phyloP scores from a whole-genome alignment of 2,113 vertebrate genomes.

The Austrofundulus limnaeus region DNA sequence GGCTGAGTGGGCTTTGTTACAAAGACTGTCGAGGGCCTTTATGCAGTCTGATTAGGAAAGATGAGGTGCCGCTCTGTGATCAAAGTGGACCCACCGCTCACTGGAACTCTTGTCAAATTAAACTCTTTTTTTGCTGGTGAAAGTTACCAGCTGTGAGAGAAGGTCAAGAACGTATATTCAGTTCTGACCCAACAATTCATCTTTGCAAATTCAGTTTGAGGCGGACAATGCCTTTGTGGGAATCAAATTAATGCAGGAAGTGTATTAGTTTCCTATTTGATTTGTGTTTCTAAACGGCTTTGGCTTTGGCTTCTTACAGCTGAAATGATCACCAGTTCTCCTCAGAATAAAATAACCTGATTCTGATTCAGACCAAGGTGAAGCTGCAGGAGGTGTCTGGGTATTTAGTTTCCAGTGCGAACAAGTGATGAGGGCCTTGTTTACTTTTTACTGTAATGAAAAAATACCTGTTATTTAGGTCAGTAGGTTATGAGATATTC shows the following conservation, averaged over 20 bases:
- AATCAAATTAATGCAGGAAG: slow-evolving; percentile 1
- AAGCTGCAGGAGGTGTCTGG: slow-evolving; percentile 1
- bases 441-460: background rate
- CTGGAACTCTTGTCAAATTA: slow-evolving; percentile 13
- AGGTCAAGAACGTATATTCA: slow-evolving; percentile 2
- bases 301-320: background rate
- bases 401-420: background rate
- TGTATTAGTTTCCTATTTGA: slow-evolving; percentile 13
- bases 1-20: slow-evolving; percentile 17
- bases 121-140: slow-evolving; percentile 13
- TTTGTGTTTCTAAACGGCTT: background rate
- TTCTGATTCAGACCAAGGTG: slow-evolving; percentile 8
- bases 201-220: slow-evolving; percentile 14
- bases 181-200: slow-evolving; percentile 10
- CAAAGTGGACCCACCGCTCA: slow-evolving; percentile 19
- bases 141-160: slow-evolving; percentile 4
- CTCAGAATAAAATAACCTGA: slow-evolving; percentile 17
- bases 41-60: slow-evolving; percentile 34
- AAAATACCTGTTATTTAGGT: too few species aligned
- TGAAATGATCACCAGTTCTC: slow-evolving; percentile 5
- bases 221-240: slow-evolving; percentile 3
- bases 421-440: background rate
- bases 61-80: slow-evolving; percentile 35
- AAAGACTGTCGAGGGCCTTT: slow-evolving; percentile 32
- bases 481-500: too few species aligned